A percentile compares a stretch with the other conserved stretches of the same genome.
phyloP scores from a whole-genome alignment of 2,113 vertebrate genomes.

The Mugil cephalus region DNA sequence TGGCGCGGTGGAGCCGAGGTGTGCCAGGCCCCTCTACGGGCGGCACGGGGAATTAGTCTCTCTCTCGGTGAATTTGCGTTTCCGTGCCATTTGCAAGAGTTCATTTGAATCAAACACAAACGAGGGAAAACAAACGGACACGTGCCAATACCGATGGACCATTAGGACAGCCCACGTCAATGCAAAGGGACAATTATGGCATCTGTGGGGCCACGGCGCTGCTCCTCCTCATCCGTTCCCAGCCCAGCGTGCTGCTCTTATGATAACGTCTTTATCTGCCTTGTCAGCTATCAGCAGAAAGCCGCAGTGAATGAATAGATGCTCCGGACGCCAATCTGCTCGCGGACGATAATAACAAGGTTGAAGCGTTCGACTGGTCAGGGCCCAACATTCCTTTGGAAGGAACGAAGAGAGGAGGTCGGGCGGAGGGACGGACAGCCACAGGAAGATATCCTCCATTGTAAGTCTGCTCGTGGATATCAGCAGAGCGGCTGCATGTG shows the following conservation, averaged over 20 bases:
- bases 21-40: slow-evolving; percentile 46
- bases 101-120: slow-evolving; percentile 34
- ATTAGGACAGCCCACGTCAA: slow-evolving; percentile 13
- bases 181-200: neutral
- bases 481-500: slow-evolving; percentile 39
- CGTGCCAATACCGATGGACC: slow-evolving; percentile 10
- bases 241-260: slow-evolving; percentile 38
- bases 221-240: slow-evolving; percentile 12
- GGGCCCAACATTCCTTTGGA: slow-evolving; percentile 48
- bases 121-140: slow-evolving; percentile 23
- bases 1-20: slow-evolving; percentile 36
- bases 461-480: slow-evolving; percentile 66
- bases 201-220: neutral
- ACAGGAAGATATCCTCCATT: slow-evolving; percentile 42
- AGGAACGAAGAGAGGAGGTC: slow-evolving; percentile 22
- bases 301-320: slow-evolving; percentile 43
- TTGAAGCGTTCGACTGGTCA: slow-evolving; percentile 54
- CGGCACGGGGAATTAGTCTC: slow-evolving; percentile 56
- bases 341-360: slow-evolving; percentile 57
- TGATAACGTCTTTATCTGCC: slow-evolving; percentile 64
- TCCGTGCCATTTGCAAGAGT: slow-evolving; percentile 24
- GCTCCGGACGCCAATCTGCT: slow-evolving; percentile 34
- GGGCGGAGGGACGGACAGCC: slow-evolving; percentile 30
- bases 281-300: slow-evolving; percentile 56
- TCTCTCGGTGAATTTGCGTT: slow-evolving; percentile 34